Evolutionary conservation across 92 coral and sea anemone genomes (phyloP), one percentile per base, ranked within the genome.

Genomic region (Heteractis magnifica): DNA sequence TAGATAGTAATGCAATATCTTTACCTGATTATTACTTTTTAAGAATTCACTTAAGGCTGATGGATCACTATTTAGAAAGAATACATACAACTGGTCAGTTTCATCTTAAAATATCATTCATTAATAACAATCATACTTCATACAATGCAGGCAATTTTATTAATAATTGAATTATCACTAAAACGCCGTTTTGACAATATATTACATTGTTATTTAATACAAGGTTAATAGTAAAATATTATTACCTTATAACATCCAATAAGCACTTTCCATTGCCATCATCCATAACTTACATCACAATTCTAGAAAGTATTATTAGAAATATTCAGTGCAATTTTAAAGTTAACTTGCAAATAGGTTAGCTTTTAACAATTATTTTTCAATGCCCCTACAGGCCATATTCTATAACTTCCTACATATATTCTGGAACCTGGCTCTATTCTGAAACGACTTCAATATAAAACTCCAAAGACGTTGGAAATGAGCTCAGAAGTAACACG

Each of bases 221-320:
- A 4, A 16, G 19, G 16, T n/a, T 62, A 26, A 84, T 49, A 52
- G 55, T 48, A 76, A 10, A 15, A 64, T 26, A 76, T 49, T 74
- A 84, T 92, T 84, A 96, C 99, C 92, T 92, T 86, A 96, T 96
- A 77, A 96, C 99, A 83, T 96, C 99, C 86, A 96, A 84, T 16
- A 96, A 87, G 83, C 99, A 96, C 82, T 92, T 96, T 52, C 90
- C 88, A 56, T 83, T 85, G 65, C 94, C 98, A 90, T 94, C 97
- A 75, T 96, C 99, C 99, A 96, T 96, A 62, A 81, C 86, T 91
- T 79, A 53, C 79, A 71, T 48, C 58, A 26, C 80, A 50, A 75
- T 52, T 70, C 82, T 75, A 70, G 49, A 78, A 78, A 52, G 10
- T 23, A 64, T 4, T 64, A 44, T 6, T 49, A 23, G 77, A 76